A percentile compares a stretch with the other conserved stretches of the same genome.
Conservation (phyloP, 2,888 invertebrate species). For the Poecilobothrus nobilitatus region DNA sequence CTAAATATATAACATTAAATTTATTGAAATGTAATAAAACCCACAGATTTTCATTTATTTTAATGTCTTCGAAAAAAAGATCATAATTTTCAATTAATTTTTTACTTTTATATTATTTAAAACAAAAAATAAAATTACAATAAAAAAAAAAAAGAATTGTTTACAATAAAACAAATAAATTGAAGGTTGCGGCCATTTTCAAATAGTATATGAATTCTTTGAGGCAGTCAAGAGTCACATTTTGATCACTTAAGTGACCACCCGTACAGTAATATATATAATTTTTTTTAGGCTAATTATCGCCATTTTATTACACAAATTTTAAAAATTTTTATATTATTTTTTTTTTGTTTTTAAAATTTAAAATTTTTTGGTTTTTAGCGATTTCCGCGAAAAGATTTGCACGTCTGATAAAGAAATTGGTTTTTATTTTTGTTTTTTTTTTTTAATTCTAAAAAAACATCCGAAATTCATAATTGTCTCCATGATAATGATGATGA, state of each 20-base stretch:
- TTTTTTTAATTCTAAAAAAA: not conserved
- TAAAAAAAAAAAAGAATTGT: too few relatives aligned
- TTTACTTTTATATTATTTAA: not conserved
- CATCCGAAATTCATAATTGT: not conserved
- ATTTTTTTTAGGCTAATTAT: not conserved
- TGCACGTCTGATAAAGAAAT: not conserved
- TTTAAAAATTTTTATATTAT: not conserved
- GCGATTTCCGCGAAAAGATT: conserved; percentile 1
- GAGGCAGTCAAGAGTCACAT: too few relatives aligned
- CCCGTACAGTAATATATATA: not conserved
- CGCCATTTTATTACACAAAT: not conserved
- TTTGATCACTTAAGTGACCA: not conserved
- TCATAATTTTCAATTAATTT: conserved; percentile 4
- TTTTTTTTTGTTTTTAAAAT: not conserved
- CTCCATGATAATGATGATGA: not conserved
- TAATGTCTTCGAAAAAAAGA: not conserved
- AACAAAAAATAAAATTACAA: not conserved
- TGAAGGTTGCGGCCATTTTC: too few relatives aligned
- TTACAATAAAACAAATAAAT: too few relatives aligned
- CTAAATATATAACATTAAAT: too few relatives aligned
- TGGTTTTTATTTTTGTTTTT: not conserved
- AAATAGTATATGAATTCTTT: too few relatives aligned
- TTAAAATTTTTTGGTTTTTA: not conserved
- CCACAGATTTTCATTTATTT: not conserved
- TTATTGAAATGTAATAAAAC: not conserved